These are phyloP conservation scores for Leucania comma DNA, from an alignment of 2,888 invertebrate genomes.

Conservation along the genomic window DNA sequence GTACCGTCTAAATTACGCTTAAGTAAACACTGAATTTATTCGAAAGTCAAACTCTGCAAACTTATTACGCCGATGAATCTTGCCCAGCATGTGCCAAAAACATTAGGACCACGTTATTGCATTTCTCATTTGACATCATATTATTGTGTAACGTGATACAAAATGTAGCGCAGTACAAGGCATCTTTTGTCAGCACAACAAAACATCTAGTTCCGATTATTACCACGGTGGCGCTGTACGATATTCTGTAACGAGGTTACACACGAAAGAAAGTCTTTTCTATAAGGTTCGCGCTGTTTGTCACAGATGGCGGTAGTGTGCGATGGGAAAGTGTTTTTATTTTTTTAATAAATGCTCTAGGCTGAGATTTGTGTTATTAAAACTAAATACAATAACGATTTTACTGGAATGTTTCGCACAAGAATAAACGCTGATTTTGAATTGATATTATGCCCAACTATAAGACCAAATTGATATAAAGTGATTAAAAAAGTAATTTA, in stretches of 20 bases:
- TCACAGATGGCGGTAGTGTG: conserved; percentile 56
- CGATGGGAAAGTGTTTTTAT: not conserved
- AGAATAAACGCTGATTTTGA: no score
- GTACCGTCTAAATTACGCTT: no score
- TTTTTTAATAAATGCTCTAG: not conserved
- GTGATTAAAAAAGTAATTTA: no score
- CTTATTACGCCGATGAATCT: not conserved
- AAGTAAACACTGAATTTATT: not conserved
- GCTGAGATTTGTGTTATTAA: no score
- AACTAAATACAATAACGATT: no score
- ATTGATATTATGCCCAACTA: no score
- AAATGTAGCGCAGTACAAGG: conserved; percentile 48
- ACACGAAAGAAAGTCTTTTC: conserved; percentile 42
- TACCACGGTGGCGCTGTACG: conserved; percentile 50
- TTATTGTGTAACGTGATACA: not conserved
- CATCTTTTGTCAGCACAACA: conserved; percentile 65
- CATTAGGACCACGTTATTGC: not conserved
- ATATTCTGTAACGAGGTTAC: conserved; percentile 39
- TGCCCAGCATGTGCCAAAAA: not conserved
- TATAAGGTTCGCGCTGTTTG: conserved; percentile 41
- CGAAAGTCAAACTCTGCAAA: not conserved
- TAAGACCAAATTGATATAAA: no score
- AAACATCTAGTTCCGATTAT: conserved; percentile 60
- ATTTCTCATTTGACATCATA: not conserved
- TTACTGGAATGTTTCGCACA: no score